phyloP scores from a whole-genome alignment of 1,140 invertebrate species.

The Brachystomella parvula region DNA sequence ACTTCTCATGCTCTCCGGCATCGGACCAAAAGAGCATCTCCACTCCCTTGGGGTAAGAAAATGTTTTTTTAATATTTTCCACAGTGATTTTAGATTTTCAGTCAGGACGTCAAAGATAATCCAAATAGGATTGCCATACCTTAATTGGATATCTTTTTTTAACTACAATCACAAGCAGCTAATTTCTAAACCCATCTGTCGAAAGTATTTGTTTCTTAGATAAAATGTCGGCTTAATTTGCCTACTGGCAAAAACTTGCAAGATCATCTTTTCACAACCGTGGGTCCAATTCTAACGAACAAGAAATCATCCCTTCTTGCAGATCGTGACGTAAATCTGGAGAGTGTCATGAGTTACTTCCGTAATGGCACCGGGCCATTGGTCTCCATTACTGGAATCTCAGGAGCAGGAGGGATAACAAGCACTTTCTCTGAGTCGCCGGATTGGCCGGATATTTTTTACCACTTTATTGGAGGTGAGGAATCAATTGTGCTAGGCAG shows the following conservation, averaged over 20 bases:
- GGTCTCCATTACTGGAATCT: conserved; percentile 5
- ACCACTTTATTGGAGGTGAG: conserved; percentile 3
- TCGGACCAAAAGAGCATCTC: conserved; percentile 47
- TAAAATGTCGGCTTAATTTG: conserved; percentile 38
- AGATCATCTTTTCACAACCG: conserved; percentile 23
- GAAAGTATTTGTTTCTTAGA: conserved; percentile 23
- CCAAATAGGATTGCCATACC: too few species aligned
- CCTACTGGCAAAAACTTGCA: conserved; percentile 46
- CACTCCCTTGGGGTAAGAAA: conserved; percentile 36
- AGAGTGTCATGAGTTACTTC: conserved; percentile 22
- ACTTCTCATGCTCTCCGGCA: conserved; percentile 48
- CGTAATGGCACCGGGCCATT: conserved; percentile 25
- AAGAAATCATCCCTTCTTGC: conserved; percentile 69
- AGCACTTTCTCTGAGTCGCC: neutral
- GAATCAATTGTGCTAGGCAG: neutral
- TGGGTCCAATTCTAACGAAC: conserved; percentile 59
- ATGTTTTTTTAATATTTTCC: neutral
- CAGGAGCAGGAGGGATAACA: neutral
- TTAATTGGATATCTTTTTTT: too few species aligned
- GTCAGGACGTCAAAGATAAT: too few species aligned
- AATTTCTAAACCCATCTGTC: too few species aligned
- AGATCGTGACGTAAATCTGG: conserved; percentile 39
- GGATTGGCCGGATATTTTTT: conserved; percentile 39
- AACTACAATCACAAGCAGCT: too few species aligned
- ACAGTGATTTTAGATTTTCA: neutral